Evolutionary conservation across 2,888 invertebrate species (phyloP), one percentile per base, ranked within the genome.

Genomic region (Diarsia rubi): DNA sequence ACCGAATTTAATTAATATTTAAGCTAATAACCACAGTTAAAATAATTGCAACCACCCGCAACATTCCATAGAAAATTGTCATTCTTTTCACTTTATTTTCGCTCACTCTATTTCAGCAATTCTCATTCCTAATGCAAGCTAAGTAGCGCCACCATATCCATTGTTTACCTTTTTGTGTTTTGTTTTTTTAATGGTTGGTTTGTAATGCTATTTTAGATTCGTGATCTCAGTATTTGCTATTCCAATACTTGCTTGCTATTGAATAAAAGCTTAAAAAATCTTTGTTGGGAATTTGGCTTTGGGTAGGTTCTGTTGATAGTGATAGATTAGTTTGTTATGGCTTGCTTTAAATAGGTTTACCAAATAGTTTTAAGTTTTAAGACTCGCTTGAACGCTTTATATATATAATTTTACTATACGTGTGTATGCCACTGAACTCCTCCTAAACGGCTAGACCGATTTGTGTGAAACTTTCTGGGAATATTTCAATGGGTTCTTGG

Each of bases 151-250:
- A 85, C 90, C 89, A 88, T 90, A 88, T 84, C 90, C 90, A 93
- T 94, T 93, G 92, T 92, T 90, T 85, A 86, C 86, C 86, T 85
- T 86, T 91, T 92, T 90, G 86, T 92, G 88, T 91, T 91, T 89
- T 90, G 90, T 90, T 92, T 89, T 85, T 91, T 90, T 87, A 89
- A 90, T 83, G 81, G 82, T 86, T 84, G 87, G 89, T 88, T 87
- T 90, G 90, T 90, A 90, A 88, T 84, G 91, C 93, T 94, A 94
- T 95, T 95, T 94, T 91, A 92, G 91, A 93, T 93, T 93, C 93
- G 92, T 94, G 95, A 94, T 94, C 93, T 94, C 93, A 93, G 93
- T 91, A 90, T 93, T 93, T 82, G 90, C 92, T 91, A 83, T 91
- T 92, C 90, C 88, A 89, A 91, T 92, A 90, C 87, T 82, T 74